Conservation (phyloP, 2,888 invertebrate species). For the Cephus spinipes region DNA sequence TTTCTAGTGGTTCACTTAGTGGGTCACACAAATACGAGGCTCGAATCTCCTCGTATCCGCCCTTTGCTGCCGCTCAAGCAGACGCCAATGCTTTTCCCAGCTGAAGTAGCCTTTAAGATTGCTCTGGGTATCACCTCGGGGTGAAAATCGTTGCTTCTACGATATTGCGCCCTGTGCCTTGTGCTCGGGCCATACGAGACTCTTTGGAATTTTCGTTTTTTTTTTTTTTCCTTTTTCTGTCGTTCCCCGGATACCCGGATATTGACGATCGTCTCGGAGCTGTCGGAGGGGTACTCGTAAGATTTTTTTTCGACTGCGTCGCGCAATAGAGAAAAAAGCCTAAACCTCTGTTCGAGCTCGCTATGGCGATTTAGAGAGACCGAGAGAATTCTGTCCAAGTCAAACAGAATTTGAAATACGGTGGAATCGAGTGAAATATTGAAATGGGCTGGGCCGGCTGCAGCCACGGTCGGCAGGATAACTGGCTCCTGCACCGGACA, state of each 20-base stretch:
- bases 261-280: background rate
- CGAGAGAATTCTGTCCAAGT: conserved; percentile 8
- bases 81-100: conserved; percentile 32
- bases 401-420: conserved; percentile 7
- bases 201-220: background rate
- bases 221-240: background rate
- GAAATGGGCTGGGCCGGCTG: background rate
- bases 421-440: background rate
- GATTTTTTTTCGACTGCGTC: background rate
- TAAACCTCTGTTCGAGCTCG: background rate
- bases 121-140: conserved; percentile 35
- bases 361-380: background rate
- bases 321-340: background rate
- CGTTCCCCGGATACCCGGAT: background rate
- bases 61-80: conserved; percentile 38
- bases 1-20: background rate
- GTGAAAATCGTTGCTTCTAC: conserved; percentile 40
- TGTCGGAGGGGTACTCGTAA: background rate
- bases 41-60: conserved; percentile 9
- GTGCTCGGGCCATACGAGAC: background rate
- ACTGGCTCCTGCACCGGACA: background rate
- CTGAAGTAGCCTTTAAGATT: conserved; percentile 39
- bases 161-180: conserved; percentile 30
- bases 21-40: background rate
- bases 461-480: background rate